These are phyloP conservation scores for Ptychadena robeensis DNA, from an alignment of 2,797 vertebrate species.

Conservation along the genomic window DNA sequence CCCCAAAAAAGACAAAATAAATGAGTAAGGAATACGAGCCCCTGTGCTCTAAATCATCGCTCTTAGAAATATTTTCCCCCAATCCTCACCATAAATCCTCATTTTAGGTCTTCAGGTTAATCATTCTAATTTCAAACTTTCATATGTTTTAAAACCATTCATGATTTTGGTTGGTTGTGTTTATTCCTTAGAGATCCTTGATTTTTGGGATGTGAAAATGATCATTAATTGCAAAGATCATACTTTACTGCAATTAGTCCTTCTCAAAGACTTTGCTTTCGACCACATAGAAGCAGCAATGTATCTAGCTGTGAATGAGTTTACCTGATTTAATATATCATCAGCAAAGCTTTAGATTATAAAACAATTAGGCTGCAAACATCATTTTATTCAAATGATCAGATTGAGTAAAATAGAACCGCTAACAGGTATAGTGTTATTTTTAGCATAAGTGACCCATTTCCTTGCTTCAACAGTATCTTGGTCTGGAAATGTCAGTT, in stretches of 20 bases:
- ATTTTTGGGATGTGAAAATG: slow-evolving; percentile 18
- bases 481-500: background rate
- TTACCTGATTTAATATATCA: slow-evolving; percentile 26
- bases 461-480: slow-evolving; percentile 11
- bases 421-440: slow-evolving; percentile 20
- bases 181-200: background rate
- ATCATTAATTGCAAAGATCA: slow-evolving; percentile 24
- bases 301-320: background rate
- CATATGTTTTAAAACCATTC: no score
- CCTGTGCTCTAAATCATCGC: no score
- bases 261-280: slow-evolving; percentile 14
- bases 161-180: no score
- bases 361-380: background rate
- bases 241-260: background rate
- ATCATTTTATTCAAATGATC: slow-evolving; percentile 6
- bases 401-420: background rate
- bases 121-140: no score
- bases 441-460: slow-evolving; percentile 35
- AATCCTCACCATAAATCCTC: no score
- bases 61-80: no score
- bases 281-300: slow-evolving; percentile 8
- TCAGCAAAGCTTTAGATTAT: background rate
- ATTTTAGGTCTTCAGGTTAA: no score
- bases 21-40: no score
- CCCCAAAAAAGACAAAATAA: no score